Conservation (phyloP, 2,888 invertebrate species). For the Caenorhabditis japonica region DNA sequence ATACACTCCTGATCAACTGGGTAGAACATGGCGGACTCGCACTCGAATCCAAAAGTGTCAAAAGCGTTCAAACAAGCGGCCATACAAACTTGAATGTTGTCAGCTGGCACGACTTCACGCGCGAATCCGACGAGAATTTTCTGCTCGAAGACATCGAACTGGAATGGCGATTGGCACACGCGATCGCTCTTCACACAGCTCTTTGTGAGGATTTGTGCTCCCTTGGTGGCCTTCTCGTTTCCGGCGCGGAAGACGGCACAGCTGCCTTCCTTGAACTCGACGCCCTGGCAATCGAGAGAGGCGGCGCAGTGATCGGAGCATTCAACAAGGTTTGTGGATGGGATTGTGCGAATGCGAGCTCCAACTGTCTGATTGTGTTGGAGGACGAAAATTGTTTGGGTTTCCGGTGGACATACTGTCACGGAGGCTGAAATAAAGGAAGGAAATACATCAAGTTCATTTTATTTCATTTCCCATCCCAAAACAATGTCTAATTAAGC, state of each 20-base stretch:
- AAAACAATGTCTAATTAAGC: too few species aligned
- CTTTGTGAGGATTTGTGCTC: conserved; percentile 65
- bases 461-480: too few species aligned
- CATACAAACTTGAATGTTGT: conserved; percentile 71
- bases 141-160: conserved; percentile 76
- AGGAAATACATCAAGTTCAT: not conserved
- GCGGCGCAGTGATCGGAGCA: conserved; percentile 74
- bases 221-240: conserved; percentile 47
- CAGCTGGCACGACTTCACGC: conserved; percentile 76
- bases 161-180: conserved; percentile 76
- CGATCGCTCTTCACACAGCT: conserved; percentile 75
- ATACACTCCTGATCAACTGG: conserved; percentile 77
- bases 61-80: conserved; percentile 75
- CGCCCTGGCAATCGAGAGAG: conserved; percentile 71
- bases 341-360: conserved; percentile 63
- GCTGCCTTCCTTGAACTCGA: conserved; percentile 67
- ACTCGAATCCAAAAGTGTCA: conserved; percentile 76
- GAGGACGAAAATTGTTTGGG: conserved; percentile 72
- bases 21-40: conserved; percentile 77
- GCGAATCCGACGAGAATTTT: conserved; percentile 77
- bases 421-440: conserved; percentile 63
- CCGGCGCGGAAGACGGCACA: conserved; percentile 68
- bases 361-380: conserved; percentile 74
- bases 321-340: conserved; percentile 67
- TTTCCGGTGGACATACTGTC: conserved; percentile 62